Conservation (phyloP, 1,140 invertebrate genomes). For the Apocrypta bakeri region DNA sequence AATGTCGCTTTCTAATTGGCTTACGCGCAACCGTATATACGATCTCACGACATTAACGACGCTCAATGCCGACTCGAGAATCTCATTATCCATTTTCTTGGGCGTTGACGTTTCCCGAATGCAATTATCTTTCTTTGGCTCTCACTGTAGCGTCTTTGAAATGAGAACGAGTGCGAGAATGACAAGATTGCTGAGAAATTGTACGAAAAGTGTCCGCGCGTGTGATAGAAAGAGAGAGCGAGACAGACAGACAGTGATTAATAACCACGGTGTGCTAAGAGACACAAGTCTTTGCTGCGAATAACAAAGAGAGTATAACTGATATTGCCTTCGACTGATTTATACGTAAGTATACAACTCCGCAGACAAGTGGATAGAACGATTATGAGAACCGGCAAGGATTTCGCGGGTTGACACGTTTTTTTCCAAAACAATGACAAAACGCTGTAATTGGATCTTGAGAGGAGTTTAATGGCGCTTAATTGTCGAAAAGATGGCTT, state of each 20-base stretch:
- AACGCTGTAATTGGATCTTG: background rate
- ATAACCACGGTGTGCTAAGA: background rate
- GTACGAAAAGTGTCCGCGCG: conserved; percentile 34
- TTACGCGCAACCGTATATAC: background rate
- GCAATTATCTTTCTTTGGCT: conserved; percentile 44
- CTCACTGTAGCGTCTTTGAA: background rate
- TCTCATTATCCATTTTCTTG: conserved; percentile 45
- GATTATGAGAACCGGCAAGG: background rate
- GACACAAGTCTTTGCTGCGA: background rate
- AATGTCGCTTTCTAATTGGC: conserved; percentile 18
- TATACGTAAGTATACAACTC: background rate
- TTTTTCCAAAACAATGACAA: background rate
- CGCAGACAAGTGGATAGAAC: too few species aligned
- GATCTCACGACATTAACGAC: conserved; percentile 24
- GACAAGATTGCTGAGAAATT: conserved; percentile 45
- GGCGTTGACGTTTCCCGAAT: conserved; percentile 10
- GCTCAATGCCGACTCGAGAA: conserved; percentile 27
- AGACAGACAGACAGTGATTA: conserved; percentile 48
- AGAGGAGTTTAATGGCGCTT: background rate
- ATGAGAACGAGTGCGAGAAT: background rate
- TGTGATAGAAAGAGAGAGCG: background rate
- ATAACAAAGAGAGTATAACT: background rate
- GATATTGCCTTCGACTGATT: conserved; percentile 25
- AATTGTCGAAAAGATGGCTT: background rate
- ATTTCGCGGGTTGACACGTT: background rate